phyloP scores from a whole-genome alignment of 92 coral and sea anemone genomes.

The Porites rus region DNA sequence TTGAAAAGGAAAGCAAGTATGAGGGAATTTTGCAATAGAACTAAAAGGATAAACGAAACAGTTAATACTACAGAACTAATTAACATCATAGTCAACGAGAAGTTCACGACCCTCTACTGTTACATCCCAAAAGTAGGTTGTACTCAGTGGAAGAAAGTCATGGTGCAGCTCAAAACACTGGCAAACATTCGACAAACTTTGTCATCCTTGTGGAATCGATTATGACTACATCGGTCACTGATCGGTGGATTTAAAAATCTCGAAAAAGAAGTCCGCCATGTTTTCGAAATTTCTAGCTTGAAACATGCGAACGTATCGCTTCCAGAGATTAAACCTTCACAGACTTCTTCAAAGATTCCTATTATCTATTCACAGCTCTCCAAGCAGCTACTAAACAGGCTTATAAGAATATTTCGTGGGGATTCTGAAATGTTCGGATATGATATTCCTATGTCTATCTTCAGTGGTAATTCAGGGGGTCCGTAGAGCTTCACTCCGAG shows the following conservation, averaged over 20 bases:
- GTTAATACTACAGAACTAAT: not conserved
- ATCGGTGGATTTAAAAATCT: constrained; percentile 69
- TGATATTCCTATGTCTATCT: constrained; percentile 3
- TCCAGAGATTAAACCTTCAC: constrained; percentile 58
- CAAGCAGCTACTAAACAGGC: constrained; percentile 25
- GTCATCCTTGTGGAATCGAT: constrained; percentile 67
- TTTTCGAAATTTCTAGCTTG: constrained; percentile 52
- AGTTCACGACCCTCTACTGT: constrained; percentile 26
- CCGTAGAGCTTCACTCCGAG: too few species aligned
- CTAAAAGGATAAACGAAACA: not conserved
- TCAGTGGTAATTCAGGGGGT: not conserved
- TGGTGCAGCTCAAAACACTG: constrained; percentile 42
- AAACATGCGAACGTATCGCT: constrained; percentile 38
- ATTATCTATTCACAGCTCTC: constrained; percentile 51
- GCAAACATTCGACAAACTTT: constrained; percentile 63
- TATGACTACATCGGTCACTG: too few species aligned
- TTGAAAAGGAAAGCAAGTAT: not conserved
- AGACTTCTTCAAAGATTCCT: not conserved
- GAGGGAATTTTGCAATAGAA: not conserved
- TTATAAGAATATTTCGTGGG: constrained; percentile 41
- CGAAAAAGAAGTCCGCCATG: constrained; percentile 47
- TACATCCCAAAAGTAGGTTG: constrained; percentile 36
- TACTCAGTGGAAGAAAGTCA: constrained; percentile 31
- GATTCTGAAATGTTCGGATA: constrained; percentile 78
- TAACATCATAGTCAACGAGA: constrained; percentile 25